Base-by-base conservation (phyloP, 2,888 invertebrate species). In the Myopa testacea region DNA sequence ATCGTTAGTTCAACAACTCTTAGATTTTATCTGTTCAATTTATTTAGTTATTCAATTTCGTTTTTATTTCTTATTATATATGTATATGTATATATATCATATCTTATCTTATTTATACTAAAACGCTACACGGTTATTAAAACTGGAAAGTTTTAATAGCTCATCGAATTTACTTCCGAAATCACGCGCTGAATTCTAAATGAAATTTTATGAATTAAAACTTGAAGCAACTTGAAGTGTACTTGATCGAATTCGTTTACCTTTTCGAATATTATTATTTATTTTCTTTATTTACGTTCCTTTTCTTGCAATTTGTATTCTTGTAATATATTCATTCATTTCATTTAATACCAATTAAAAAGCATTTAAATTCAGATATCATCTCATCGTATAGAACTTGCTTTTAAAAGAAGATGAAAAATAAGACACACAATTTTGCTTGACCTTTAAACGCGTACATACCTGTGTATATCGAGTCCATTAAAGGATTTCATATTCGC, bases 161-260 rank as follows among this genome's bases (percentile, higher is more conserved):
- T n/a, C 55, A 14, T 55, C 45, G 55, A 55, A 55, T 55, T 55
- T 55, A 70, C 50, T 78, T 78, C 78, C 78, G 79, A 77, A 74
- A 81, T 40, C 83, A 84, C 80, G 84, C 78, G 74, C 78, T 77
- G 83, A 80, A 84, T 84, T 78, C 26, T 77, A 69, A 84, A 81
- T 77, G 14, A 55, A 55, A 4, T 55, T 45, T 50, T 40, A 72
- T 52, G 4, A 55, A 55, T 55, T n/a, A 45, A 73, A 62, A 62
- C 26, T 67, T 40, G n/a, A 16, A 55, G 10, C n/a, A 67, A 40
- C 12, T 63, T 26, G 26, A 26, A 26, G 37, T n/a, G 55, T 16
- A 55, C 55, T 55, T 55, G 55, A 55, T 55, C 55, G 14, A 6
- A 55, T 55, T 55, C 55, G 10, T n/a, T 55, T 55, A 55, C 55